phyloP scores from a whole-genome alignment of 2,888 invertebrate species.

The Brenthis ino region DNA sequence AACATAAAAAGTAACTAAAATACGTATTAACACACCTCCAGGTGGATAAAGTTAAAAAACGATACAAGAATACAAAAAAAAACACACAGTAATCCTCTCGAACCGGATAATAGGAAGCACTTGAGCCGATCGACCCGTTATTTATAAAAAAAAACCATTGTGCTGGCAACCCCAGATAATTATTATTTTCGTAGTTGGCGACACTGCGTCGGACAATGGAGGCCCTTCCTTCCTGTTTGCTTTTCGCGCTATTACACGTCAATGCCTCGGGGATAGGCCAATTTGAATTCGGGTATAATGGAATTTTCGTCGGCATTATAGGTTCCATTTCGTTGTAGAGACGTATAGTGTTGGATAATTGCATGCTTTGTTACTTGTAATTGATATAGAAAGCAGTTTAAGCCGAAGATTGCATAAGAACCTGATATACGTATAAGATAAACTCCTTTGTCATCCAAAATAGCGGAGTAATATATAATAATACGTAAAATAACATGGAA shows the following conservation, averaged over 20 bases:
- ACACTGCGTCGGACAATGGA: constrained; percentile 75
- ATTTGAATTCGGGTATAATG: constrained; percentile 77
- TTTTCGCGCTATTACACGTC: constrained; percentile 81
- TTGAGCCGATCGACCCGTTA: constrained; percentile 79
- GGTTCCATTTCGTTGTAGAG: constrained; percentile 62
- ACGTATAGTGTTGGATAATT: constrained; percentile 42
- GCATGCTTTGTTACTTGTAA: constrained; percentile 40
- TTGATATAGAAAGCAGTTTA: constrained; percentile 30
- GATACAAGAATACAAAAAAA: constrained; percentile 48
- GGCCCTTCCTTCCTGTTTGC: constrained; percentile 78
- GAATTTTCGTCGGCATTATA: constrained; percentile 63
- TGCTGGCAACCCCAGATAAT: constrained; percentile 76
- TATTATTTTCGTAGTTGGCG: constrained; percentile 82
- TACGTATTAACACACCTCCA: constrained; percentile 74
- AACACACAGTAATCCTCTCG: constrained; percentile 69
- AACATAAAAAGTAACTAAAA: constrained; percentile 59
- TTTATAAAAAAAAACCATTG: constrained; percentile 71
- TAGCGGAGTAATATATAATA: not conserved
- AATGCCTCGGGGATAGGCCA: constrained; percentile 76
- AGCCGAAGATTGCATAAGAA: constrained; percentile 24
- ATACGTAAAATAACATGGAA: not conserved
- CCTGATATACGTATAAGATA: constrained; percentile 1
- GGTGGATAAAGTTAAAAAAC: constrained; percentile 65
- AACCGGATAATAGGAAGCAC: constrained; percentile 76
- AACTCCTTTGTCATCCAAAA: constrained; percentile 2